Conservation (phyloP, 2,797 vertebrate genomes). For the Pangasius larnaudii region DNA sequence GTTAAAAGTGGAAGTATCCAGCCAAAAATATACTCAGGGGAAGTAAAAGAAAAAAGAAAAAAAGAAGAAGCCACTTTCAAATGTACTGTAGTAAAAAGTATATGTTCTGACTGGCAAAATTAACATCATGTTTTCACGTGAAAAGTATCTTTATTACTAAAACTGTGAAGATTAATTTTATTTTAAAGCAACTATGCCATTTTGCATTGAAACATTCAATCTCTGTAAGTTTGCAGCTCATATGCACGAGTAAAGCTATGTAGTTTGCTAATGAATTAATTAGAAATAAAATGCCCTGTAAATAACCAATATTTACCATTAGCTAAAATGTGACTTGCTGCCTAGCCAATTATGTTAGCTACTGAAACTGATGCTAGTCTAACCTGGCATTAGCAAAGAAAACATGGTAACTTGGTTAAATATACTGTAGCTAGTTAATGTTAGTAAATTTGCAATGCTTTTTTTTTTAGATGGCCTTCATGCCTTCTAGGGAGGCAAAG, state of each 20-base stretch:
- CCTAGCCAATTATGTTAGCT: not conserved
- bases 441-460: not conserved
- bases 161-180: not conserved
- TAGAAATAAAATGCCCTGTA: not conserved
- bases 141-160: not conserved
- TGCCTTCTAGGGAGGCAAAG: not conserved
- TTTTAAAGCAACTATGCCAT: not conserved
- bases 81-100: not conserved
- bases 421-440: not conserved
- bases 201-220: not conserved
- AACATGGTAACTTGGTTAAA: not conserved
- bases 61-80: not conserved
- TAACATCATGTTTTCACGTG: not conserved
- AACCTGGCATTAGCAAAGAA: not conserved
- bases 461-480: not conserved
- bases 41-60: not conserved
- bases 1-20: not conserved
- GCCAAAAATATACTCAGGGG: not conserved
- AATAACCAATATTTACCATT: not conserved
- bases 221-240: not conserved
- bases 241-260: not conserved
- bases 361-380: not conserved
- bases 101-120: not conserved
- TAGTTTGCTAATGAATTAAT: not conserved
- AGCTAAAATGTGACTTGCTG: not conserved